Evolutionary conservation across 2,888 invertebrate genomes (phyloP).

Genomic region (Prosopocoilus inquinatus): DNA sequence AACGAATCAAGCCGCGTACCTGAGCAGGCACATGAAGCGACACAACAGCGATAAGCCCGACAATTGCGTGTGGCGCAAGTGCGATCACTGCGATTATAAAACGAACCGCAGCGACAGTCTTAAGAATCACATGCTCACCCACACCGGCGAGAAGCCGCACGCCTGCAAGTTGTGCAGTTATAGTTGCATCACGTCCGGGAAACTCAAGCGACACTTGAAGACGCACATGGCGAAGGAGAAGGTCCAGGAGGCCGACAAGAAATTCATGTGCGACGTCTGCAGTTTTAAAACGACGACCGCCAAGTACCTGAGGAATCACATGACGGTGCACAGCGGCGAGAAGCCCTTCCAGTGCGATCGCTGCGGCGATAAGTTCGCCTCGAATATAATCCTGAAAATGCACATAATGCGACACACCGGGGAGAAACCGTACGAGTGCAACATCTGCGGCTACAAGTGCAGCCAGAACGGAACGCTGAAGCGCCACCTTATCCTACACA

Average conservation of each 20-base stretch:
- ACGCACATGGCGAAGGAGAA: slow-evolving; percentile 30
- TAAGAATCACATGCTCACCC: background rate
- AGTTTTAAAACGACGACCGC: background rate
- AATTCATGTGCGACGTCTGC: background rate
- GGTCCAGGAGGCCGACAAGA: background rate
- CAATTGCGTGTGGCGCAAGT: too few relatives aligned
- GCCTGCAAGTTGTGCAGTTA: slow-evolving; percentile 43
- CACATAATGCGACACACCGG: slow-evolving; percentile 41
- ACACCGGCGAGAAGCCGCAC: slow-evolving; percentile 17
- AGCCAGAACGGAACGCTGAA: slow-evolving; percentile 9
- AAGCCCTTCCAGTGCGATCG: slow-evolving; percentile 43
- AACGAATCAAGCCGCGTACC: too few relatives aligned
- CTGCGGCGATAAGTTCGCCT: slow-evolving; percentile 42
- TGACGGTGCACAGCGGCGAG: slow-evolving; percentile 42
- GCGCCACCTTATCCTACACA: slow-evolving; percentile 7
- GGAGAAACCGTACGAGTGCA: slow-evolving; percentile 51
- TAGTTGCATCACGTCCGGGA: slow-evolving; percentile 33
- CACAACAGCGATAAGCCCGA: too few relatives aligned
- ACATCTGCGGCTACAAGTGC: slow-evolving; percentile 49
- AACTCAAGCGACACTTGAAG: slow-evolving; percentile 34
- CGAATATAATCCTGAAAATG: slow-evolving; percentile 38
- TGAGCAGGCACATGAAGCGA: too few relatives aligned
- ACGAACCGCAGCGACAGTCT: too few relatives aligned
- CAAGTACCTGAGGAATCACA: slow-evolving; percentile 36
- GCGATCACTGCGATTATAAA: too few relatives aligned